Conservation (phyloP, 2,797 vertebrate genomes). For the Anguilla megastoma region DNA sequence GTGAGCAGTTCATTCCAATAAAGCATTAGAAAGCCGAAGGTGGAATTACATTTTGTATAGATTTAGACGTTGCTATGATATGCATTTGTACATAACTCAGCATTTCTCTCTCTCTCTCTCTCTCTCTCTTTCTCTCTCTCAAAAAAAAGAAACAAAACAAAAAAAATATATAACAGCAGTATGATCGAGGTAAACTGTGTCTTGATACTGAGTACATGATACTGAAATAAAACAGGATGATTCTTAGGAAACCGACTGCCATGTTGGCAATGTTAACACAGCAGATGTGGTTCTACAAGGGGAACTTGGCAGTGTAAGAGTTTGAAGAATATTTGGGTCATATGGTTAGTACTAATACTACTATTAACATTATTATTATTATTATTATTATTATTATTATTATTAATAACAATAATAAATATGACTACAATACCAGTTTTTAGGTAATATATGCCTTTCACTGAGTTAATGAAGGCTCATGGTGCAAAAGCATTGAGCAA, state of each 20-base stretch:
- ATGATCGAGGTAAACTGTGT: conserved; percentile 36
- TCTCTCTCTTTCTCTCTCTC: too few species aligned
- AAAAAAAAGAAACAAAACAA: not conserved
- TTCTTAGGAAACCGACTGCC: not conserved
- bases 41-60: not conserved
- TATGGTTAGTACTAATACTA: too few species aligned
- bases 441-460: too few species aligned
- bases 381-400: too few species aligned
- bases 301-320: not conserved
- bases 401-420: too few species aligned
- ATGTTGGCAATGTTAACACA: not conserved
- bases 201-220: not conserved
- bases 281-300: not conserved
- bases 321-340: too few species aligned
- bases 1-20: not conserved
- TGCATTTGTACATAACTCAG: conserved; percentile 71
- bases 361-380: too few species aligned
- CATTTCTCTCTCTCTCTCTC: conserved; percentile 47
- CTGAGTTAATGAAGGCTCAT: too few species aligned
- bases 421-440: too few species aligned
- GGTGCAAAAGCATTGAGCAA: not conserved
- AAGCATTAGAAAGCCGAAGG: not conserved
- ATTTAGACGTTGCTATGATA: conserved; percentile 56
- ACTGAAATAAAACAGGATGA: not conserved
- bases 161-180: conserved; percentile 47